These are phyloP conservation scores for Periophthalmus modestus DNA, from an alignment of 2,113 vertebrate species.

Conservation along the genomic window DNA sequence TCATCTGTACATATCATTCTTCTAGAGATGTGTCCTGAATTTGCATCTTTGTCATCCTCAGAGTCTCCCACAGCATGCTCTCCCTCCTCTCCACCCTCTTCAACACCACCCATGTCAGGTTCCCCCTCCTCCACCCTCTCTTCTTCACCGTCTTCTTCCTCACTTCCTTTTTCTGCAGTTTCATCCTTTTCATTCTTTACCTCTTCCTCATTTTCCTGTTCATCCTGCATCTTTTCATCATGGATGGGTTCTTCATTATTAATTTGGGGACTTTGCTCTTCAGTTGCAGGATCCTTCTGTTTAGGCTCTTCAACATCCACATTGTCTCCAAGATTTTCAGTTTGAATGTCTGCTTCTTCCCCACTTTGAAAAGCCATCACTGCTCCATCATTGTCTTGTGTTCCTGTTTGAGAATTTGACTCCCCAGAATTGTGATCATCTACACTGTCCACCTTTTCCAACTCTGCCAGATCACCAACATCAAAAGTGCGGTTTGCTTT, in stretches of 20 bases:
- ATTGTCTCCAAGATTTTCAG: conserved; percentile 13
- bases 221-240: background rate
- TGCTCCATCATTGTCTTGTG: background rate
- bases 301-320: background rate
- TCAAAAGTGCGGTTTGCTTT: background rate
- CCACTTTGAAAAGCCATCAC: conserved; percentile 18
- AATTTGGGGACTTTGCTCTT: background rate
- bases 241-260: conserved; percentile 3
- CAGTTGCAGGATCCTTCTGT: background rate
- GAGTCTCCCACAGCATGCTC: background rate
- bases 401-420: conserved; percentile 6
- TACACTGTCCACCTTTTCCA: background rate
- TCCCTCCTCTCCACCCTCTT: background rate
- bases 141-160: background rate
- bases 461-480: background rate
- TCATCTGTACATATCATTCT: conserved; percentile 47
- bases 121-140: background rate
- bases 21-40: conserved; percentile 33
- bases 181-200: background rate
- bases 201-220: background rate
- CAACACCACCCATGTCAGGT: background rate
- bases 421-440: conserved; percentile 11
- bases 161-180: background rate
- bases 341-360: background rate
- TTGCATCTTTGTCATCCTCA: background rate